phyloP scores from a whole-genome alignment of 2,888 invertebrate genomes.

The Brachylomia viminalis region DNA sequence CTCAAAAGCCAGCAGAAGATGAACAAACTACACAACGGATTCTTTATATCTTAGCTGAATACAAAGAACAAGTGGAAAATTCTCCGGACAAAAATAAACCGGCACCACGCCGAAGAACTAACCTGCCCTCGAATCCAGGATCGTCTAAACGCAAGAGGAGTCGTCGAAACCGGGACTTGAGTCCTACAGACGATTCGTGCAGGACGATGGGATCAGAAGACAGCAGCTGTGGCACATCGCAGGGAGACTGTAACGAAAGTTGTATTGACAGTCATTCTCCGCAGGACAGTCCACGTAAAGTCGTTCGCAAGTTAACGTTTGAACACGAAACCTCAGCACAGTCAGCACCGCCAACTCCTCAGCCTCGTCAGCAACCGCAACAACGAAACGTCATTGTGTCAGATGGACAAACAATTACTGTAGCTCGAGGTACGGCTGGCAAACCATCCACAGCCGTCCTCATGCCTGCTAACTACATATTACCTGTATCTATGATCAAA shows the following conservation, averaged over 20 bases:
- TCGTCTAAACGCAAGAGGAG: constrained; percentile 93
- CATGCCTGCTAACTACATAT: constrained; percentile 93
- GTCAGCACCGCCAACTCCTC: constrained; percentile 76
- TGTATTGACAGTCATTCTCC: constrained; percentile 90
- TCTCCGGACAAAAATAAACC: constrained; percentile 96
- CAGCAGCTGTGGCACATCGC: constrained; percentile 93
- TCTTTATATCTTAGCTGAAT: constrained; percentile 94
- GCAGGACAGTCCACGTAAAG: constrained; percentile 89
- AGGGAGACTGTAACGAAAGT: constrained; percentile 87
- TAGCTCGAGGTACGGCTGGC: constrained; percentile 91
- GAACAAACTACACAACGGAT: constrained; percentile 95
- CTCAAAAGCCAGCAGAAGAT: constrained; percentile 94
- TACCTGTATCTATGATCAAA: constrained; percentile 93
- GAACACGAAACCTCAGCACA: constrained; percentile 83
- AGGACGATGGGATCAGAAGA: constrained; percentile 94
- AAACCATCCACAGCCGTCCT: constrained; percentile 92
- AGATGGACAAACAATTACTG: constrained; percentile 92
- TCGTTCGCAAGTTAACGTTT: constrained; percentile 85
- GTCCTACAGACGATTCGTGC: constrained; percentile 92
- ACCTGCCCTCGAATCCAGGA: constrained; percentile 93
- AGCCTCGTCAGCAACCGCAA: constrained; percentile 81
- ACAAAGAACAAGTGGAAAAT: constrained; percentile 94
- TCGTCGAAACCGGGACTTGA: constrained; percentile 91
- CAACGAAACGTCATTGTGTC: constrained; percentile 91
- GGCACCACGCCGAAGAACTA: constrained; percentile 93